These are phyloP conservation scores for Mormoops blainvillei DNA, from an alignment of 2,113 vertebrate species.

Conservation along the genomic window DNA sequence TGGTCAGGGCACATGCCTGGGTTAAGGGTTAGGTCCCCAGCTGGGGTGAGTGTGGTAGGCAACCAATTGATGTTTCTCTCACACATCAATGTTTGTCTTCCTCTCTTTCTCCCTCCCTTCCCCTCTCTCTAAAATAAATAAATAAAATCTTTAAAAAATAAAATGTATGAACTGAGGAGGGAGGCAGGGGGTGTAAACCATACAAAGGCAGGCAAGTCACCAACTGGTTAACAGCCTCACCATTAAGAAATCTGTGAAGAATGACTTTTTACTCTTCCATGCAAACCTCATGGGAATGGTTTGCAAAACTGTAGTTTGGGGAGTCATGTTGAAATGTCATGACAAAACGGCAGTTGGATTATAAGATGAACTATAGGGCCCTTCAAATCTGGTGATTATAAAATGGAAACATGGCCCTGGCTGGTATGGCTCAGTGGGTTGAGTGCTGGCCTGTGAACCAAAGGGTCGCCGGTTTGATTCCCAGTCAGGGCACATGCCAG, in stretches of 20 bases:
- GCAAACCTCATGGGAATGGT: neutral
- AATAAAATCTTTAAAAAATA: neutral
- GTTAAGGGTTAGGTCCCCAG: too few relatives aligned
- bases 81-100: too few relatives aligned
- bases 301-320: neutral
- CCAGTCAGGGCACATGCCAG: too few relatives aligned
- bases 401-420: conserved; percentile 10
- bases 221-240: neutral
- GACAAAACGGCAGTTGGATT: neutral
- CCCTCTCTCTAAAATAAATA: too few relatives aligned
- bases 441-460: too few relatives aligned
- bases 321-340: neutral
- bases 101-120: too few relatives aligned
- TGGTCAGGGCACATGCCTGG: too few relatives aligned
- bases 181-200: neutral
- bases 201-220: neutral
- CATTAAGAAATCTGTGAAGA: neutral
- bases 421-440: too few relatives aligned
- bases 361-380: neutral
- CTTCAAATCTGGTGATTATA: neutral
- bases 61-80: too few relatives aligned
- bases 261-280: neutral
- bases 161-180: neutral
- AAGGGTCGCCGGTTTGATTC: too few relatives aligned
- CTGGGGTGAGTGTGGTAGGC: too few relatives aligned